Evolutionary conservation across 2,888 invertebrate genomes (phyloP), one percentile per base, ranked within the genome.

Genomic region (Archips xylosteana): DNA sequence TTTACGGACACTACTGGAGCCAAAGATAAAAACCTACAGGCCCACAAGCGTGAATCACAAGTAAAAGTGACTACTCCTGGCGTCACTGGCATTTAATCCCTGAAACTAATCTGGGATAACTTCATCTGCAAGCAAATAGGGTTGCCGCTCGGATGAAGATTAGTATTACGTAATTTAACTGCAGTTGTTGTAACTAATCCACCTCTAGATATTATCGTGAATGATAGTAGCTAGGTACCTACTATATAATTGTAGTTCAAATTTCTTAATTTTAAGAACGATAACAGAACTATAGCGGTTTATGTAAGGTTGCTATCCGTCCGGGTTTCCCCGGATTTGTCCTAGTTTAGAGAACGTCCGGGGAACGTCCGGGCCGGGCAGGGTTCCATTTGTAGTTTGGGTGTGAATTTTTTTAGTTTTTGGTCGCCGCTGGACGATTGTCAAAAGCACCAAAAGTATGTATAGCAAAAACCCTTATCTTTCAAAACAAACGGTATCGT

Each of bases 1-100:
- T 87, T 86, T 80, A 80, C 75, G 75, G 75, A 76, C 79, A 80
- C 81, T 82, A 82, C 82, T 81, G 78, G 85, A 83, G 42, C 34
- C 15, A 45, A 51, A 54, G 74, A 74, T 74, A 69, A 72, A 36
- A 32, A 13, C 34, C 72, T 42, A 34, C 62, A 45, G 39, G 32
- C 60, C 34, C 32, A 42, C 68, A 59, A 12, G 47, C 36, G n/a
- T 59, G 47, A 45, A n/a, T 45, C 47, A 64, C 36, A 39, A 59
- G 47, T 36, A 70, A 61, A 49, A 39, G 57, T 60, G 54, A 61
- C 67, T 47, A 45, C 54, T 36, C 57, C 8, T 49, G 63, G 59
- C 32, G 67, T 65, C 69, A 65, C 8, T 51, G 66, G 60, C 34
- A 49, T 34, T 49, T 57, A 51, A 67, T 62, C 69, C 36, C 34